phyloP scores from a whole-genome alignment of 1,140 invertebrate species.

The Phthorimaea operculella region DNA sequence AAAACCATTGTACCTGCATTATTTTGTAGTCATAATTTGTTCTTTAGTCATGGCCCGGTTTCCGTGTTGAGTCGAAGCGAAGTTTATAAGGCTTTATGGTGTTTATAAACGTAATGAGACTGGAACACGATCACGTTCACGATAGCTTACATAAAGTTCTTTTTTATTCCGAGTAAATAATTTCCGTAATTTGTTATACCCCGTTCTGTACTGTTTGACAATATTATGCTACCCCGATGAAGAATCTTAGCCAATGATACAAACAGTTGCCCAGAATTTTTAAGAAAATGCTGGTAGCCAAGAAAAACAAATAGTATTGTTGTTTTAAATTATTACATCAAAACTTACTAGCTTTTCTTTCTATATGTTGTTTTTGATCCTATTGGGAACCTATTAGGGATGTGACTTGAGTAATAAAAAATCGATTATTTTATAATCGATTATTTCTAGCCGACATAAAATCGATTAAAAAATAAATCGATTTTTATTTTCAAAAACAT shows the following conservation, averaged over 20 bases:
- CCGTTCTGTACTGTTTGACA: neutral
- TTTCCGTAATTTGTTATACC: neutral
- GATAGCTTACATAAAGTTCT: constrained; percentile 12
- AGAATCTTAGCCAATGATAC: neutral
- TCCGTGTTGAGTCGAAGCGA: neutral
- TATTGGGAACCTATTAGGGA: no score
- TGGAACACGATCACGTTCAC: constrained; percentile 13
- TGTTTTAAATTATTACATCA: no score
- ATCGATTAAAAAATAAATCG: no score
- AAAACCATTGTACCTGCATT: neutral
- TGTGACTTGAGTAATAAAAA: no score
- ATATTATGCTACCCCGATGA: neutral
- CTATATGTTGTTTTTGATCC: no score
- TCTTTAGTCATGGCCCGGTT: neutral
- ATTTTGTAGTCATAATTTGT: neutral
- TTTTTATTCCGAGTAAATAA: constrained; percentile 14
- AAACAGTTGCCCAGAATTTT: neutral
- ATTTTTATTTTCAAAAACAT: no score
- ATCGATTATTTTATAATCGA: no score
- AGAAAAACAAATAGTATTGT: no score
- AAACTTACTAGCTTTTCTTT: no score
- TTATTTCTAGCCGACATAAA: no score
- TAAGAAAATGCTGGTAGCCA: neutral
- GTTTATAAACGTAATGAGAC: constrained; percentile 14
- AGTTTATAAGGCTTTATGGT: neutral